Evolutionary conservation across 2,797 vertebrate genomes (phyloP).

Genomic region (Sebastes itinus): DNA sequence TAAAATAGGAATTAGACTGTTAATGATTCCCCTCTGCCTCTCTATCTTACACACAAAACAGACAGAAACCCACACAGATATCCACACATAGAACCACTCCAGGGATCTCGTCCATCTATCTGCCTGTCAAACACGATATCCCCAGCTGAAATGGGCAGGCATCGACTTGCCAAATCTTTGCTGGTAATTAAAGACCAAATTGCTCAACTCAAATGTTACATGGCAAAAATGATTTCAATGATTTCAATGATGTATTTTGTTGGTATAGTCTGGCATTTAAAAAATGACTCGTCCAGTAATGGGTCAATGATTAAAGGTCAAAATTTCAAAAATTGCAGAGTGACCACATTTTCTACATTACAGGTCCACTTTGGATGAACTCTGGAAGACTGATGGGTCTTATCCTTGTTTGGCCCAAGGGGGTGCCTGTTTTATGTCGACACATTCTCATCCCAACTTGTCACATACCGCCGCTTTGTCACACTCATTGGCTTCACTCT

Average conservation of each 20-base stretch:
- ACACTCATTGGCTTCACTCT: no score
- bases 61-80: background rate
- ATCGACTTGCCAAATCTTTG: background rate
- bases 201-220: background rate
- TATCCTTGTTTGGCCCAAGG: background rate
- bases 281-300: background rate
- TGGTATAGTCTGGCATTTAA: constrained; percentile 16
- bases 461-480: no score
- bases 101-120: background rate
- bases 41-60: background rate
- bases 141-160: background rate
- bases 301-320: constrained; percentile 16
- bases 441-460: no score
- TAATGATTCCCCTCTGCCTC: background rate
- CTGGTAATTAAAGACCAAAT: background rate
- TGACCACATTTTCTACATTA: background rate
- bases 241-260: background rate
- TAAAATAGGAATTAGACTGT: background rate
- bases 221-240: constrained; percentile 8
- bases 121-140: constrained; percentile 1
- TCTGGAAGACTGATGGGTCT: background rate
- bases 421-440: background rate
- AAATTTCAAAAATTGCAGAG: background rate
- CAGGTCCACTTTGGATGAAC: background rate
- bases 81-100: background rate